Conservation (phyloP, 2,888 invertebrate genomes). For the Monochamus alternatus region DNA sequence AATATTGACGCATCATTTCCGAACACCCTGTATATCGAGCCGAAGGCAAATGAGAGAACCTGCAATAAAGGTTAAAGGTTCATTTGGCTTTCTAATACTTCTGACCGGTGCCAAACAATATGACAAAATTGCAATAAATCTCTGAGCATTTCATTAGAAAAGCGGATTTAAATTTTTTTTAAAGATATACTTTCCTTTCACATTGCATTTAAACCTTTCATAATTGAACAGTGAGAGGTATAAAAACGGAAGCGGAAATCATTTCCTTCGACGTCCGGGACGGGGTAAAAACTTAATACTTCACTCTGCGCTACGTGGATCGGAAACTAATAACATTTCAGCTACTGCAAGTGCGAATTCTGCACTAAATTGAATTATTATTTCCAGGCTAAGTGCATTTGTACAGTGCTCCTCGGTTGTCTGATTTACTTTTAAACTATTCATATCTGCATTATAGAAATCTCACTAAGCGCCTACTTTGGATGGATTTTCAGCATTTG, state of each 20-base stretch:
- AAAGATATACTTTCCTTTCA: background rate
- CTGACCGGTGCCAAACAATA: too few relatives aligned
- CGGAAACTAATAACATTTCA: slow-evolving; percentile 12
- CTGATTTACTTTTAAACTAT: slow-evolving; percentile 13
- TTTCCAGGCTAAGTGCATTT: slow-evolving; percentile 10
- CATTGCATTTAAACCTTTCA: slow-evolving; percentile 3
- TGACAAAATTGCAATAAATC: too few relatives aligned
- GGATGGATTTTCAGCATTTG: background rate
- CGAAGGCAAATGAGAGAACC: too few relatives aligned
- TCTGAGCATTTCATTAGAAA: too few relatives aligned
- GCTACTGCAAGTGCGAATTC: slow-evolving; percentile 4
- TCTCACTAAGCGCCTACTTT: slow-evolving; percentile 4
- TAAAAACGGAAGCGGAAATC: slow-evolving; percentile 6
- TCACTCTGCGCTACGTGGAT: slow-evolving; percentile 6
- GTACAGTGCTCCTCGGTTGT: slow-evolving; percentile 8
- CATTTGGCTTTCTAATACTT: too few relatives aligned
- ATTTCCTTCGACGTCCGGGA: slow-evolving; percentile 7
- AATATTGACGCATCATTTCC: too few relatives aligned
- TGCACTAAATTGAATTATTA: slow-evolving; percentile 12
- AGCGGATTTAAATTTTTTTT: background rate
- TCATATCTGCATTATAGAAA: slow-evolving; percentile 12
- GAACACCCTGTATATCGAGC: too few relatives aligned
- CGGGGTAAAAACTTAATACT: slow-evolving; percentile 7
- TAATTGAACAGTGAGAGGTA: slow-evolving; percentile 6
- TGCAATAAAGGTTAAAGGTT: too few relatives aligned